These are phyloP conservation scores for Anoplolepis gracilipes DNA, from an alignment of 1,140 invertebrate genomes.

Conservation along the genomic window DNA sequence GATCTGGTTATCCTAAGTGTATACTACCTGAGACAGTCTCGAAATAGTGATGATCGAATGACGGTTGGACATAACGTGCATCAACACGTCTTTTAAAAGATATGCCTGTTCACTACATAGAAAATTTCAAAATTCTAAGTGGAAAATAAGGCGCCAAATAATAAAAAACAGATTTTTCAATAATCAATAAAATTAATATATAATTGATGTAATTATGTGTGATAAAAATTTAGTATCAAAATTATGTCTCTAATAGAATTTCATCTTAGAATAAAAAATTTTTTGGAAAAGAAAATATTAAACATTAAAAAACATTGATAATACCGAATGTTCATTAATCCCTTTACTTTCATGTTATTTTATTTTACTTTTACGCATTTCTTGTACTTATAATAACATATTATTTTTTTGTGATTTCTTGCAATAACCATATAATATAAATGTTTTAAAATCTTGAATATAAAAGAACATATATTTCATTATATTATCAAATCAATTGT, in stretches of 20 bases:
- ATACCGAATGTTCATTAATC: neutral
- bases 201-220: neutral
- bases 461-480: neutral
- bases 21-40: slow-evolving; percentile 39
- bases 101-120: neutral
- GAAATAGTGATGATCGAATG: slow-evolving; percentile 51
- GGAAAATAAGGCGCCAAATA: neutral
- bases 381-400: too few relatives aligned
- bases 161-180: neutral
- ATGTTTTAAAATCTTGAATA: neutral
- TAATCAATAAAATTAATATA: neutral
- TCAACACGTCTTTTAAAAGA: neutral
- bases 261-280: neutral
- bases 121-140: neutral
- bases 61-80: neutral
- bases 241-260: neutral
- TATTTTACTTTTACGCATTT: neutral
- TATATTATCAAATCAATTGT: neutral
- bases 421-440: too few relatives aligned
- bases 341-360: neutral
- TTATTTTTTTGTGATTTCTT: too few relatives aligned
- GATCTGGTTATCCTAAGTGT: slow-evolving; percentile 39
- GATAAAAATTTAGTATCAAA: slow-evolving; percentile 5
- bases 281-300: neutral
- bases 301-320: neutral